A percentile compares a stretch with the other conserved stretches of the same genome.
phyloP scores from a whole-genome alignment of 2,113 vertebrate genomes.

The Dasyornis broadbenti region DNA sequence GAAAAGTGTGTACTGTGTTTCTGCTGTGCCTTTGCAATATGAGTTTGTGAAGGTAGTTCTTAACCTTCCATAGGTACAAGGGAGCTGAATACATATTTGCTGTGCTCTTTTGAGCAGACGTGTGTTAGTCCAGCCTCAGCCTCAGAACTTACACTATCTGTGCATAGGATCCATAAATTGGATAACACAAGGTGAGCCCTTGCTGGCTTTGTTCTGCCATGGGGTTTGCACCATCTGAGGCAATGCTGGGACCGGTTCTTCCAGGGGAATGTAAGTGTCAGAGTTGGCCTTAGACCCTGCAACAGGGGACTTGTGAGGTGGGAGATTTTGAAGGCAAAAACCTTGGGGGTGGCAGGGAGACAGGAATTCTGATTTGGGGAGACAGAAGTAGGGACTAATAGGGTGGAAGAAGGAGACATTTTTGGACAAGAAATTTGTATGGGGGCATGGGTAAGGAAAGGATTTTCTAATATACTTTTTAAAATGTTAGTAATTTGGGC shows the following conservation, averaged over 20 bases:
- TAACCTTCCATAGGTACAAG: neutral
- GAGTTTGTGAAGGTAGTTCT: neutral
- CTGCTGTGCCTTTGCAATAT: neutral
- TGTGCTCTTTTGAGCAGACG: neutral
- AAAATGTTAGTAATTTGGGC: neutral
- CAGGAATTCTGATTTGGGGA: neutral
- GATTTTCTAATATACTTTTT: neutral
- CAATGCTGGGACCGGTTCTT: neutral
- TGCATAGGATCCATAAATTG: neutral
- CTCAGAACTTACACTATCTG: neutral
- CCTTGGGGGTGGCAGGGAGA: neutral
- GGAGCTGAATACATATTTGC: fast-evolving
- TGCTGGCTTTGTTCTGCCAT: neutral
- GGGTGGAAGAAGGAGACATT: neutral
- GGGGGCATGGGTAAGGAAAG: neutral
- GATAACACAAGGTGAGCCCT: neutral
- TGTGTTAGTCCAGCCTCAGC: neutral
- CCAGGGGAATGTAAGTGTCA: neutral
- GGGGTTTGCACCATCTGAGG: neutral
- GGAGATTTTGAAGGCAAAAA: neutral
- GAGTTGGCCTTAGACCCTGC: neutral
- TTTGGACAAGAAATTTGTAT: neutral
- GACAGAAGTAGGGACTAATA: neutral
- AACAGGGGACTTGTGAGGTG: neutral
- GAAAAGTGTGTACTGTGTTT: neutral